These are phyloP conservation scores for Rhingia campestris DNA, from an alignment of 2,888 invertebrate genomes.

Conservation along the genomic window DNA sequence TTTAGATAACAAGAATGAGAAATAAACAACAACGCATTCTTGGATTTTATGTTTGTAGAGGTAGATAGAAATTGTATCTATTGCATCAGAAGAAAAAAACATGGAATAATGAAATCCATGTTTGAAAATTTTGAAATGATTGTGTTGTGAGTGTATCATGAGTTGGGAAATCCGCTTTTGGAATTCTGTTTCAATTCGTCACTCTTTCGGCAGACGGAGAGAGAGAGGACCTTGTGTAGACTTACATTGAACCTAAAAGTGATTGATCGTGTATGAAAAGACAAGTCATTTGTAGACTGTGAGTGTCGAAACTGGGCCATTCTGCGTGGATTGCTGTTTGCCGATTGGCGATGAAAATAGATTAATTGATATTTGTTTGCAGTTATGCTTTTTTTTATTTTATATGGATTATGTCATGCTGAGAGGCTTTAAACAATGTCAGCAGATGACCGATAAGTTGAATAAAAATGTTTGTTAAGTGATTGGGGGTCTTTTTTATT, in stretches of 20 bases:
- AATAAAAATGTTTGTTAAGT: too few species aligned
- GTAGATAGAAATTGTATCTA: neutral
- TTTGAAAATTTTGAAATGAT: neutral
- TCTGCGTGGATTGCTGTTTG: conserved; percentile 23
- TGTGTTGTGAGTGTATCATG: neutral
- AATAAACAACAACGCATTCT: conserved; percentile 39
- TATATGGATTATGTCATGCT: conserved; percentile 15
- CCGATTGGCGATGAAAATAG: conserved; percentile 39
- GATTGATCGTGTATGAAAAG: conserved; percentile 17
- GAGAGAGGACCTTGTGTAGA: conserved; percentile 9
- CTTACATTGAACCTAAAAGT: conserved; percentile 6
- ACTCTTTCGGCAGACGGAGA: neutral
- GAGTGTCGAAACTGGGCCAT: conserved; percentile 33
- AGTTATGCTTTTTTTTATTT: neutral
- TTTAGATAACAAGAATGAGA: conserved; percentile 54
- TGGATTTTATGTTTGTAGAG: neutral
- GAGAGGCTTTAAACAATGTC: neutral
- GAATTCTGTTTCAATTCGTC: conserved; percentile 8
- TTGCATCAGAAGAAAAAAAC: neutral
- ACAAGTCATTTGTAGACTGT: neutral
- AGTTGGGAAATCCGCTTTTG: conserved; percentile 1
- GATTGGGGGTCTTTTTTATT: too few species aligned
- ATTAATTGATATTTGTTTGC: conserved; percentile 28
- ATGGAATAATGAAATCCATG: neutral
- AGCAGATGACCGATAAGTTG: neutral